A percentile compares a stretch with the other conserved stretches of the same genome.
Conservation (phyloP, 1,140 invertebrate species). For the Drosophila paulistorum region DNA sequence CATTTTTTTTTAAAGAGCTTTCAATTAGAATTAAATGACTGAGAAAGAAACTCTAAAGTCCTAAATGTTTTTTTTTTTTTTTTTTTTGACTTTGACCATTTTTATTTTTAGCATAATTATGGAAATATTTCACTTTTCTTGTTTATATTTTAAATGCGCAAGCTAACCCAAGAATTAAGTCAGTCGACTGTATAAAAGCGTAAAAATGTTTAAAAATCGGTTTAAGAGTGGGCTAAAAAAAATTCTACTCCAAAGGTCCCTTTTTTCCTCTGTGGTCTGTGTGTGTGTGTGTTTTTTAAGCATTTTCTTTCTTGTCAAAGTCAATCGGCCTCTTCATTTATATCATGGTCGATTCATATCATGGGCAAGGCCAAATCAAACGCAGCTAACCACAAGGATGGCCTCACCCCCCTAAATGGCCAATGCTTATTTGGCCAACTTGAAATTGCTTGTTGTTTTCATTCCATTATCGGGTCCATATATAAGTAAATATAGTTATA, state of each 20-base stretch:
- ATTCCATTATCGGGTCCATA: constrained; percentile 73
- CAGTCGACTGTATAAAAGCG: constrained; percentile 75
- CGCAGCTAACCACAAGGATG: constrained; percentile 47
- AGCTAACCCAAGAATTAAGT: constrained; percentile 62
- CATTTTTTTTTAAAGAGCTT: too few species aligned
- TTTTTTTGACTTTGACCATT: background rate
- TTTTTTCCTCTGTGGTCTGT: constrained; percentile 26
- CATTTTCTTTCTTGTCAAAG: constrained; percentile 14
- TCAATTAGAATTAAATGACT: too few species aligned
- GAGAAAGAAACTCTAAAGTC: too few species aligned
- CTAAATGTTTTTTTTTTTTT: too few species aligned
- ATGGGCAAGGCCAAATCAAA: constrained; percentile 60
- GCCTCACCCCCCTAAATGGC: too few species aligned
- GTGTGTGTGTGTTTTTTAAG: constrained; percentile 4
- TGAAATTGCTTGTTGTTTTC: constrained; percentile 60
- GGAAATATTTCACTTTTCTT: background rate
- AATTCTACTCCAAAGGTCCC: too few species aligned
- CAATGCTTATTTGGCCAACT: constrained; percentile 52
- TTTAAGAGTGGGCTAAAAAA: background rate
- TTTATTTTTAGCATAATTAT: background rate
- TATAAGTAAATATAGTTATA: too few species aligned
- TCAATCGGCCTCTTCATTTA: constrained; percentile 61
- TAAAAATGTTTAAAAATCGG: constrained; percentile 61
- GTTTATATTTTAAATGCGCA: constrained; percentile 59
- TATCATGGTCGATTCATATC: constrained; percentile 75